phyloP scores from a whole-genome alignment of 2,888 invertebrate genomes.

The Lithophane socia region DNA sequence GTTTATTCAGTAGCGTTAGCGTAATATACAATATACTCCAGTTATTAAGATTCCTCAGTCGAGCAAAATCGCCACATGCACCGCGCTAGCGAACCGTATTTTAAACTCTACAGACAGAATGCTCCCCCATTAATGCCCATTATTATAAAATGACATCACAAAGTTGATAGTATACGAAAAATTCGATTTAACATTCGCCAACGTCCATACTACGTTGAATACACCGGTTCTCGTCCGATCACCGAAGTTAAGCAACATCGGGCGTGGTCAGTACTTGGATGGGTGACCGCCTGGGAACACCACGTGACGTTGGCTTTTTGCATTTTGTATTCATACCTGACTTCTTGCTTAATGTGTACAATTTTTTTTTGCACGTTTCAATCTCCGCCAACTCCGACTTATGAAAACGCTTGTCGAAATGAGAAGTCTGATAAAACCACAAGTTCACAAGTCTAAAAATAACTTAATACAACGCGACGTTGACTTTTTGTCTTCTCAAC shows the following conservation, averaged over 20 bases:
- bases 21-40: too few species aligned
- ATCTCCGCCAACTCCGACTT: too few species aligned
- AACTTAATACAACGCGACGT: too few species aligned
- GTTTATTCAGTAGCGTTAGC: too few species aligned
- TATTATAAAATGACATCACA: not conserved
- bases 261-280: conserved; percentile 86
- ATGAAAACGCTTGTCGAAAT: not conserved
- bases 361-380: not conserved
- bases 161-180: not conserved
- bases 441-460: not conserved
- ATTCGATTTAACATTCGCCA: conserved; percentile 49
- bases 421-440: not conserved
- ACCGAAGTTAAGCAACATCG: conserved; percentile 88
- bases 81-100: too few species aligned
- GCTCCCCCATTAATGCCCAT: not conserved
- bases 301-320: conserved; percentile 81
- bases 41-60: not conserved
- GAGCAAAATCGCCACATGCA: too few species aligned
- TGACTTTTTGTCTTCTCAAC: too few species aligned
- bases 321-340: not conserved
- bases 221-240: conserved; percentile 89
- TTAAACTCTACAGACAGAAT: too few species aligned
- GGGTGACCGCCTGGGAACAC: conserved; percentile 85
- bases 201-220: conserved; percentile 86
- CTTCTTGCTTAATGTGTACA: too few species aligned